phyloP scores from a whole-genome alignment of 2,797 vertebrate genomes.

The Cuculus canorus region DNA sequence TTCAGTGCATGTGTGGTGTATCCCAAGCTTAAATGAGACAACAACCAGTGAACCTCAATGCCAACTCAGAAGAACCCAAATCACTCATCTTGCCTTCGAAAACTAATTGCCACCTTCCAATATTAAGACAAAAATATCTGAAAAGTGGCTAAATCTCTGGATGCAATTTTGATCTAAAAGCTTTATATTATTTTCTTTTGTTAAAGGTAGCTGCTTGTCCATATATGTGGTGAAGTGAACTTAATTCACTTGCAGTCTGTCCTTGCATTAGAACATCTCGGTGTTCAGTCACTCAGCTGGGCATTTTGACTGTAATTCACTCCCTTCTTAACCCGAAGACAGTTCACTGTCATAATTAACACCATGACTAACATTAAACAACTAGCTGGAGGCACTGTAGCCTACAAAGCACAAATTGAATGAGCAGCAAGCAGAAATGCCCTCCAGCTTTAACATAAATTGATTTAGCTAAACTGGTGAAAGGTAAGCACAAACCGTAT shows the following conservation, averaged over 20 bases:
- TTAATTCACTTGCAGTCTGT: neutral
- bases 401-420: slow-evolving; percentile 27
- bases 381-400: neutral
- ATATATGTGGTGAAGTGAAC: neutral
- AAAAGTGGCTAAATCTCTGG: neutral
- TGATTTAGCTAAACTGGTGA: slow-evolving; percentile 20
- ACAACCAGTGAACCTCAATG: neutral
- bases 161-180: neutral
- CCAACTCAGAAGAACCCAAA: neutral
- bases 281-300: neutral
- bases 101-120: neutral
- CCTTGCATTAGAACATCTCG: neutral
- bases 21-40: neutral
- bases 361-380: slow-evolving; percentile 29
- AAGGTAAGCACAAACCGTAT: neutral
- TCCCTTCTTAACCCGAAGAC: neutral
- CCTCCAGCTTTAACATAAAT: neutral
- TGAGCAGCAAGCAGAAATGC: slow-evolving; percentile 6
- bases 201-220: neutral
- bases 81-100: neutral
- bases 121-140: neutral
- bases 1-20: neutral
- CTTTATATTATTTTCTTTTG: neutral
- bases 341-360: slow-evolving; percentile 36
- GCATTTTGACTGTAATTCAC: neutral